These are phyloP conservation scores for Papilio helenus DNA, from an alignment of 1,140 invertebrate species.

Conservation along the genomic window DNA sequence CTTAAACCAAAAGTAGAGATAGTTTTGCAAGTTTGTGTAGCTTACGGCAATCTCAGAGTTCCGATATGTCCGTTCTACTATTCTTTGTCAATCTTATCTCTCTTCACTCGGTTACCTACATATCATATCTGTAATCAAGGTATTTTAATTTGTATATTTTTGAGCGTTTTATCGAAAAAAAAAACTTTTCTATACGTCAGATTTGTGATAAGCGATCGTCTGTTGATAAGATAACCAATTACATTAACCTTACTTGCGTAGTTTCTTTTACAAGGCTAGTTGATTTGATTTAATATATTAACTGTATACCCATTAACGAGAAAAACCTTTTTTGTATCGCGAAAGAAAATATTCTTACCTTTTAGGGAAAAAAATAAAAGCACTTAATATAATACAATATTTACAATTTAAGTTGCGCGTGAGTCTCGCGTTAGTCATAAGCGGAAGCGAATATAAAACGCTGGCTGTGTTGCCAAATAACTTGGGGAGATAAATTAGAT, in stretches of 20 bases:
- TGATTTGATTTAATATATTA: background rate
- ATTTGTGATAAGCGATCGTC: conserved; percentile 38
- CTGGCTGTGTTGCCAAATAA: too few relatives aligned
- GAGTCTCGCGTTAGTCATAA: too few relatives aligned
- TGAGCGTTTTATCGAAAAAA: conserved; percentile 39
- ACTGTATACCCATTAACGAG: background rate
- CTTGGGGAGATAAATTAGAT: too few relatives aligned
- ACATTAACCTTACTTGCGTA: conserved; percentile 17
- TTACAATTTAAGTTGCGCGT: too few relatives aligned
- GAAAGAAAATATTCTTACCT: background rate
- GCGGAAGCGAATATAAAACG: too few relatives aligned
- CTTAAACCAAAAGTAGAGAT: background rate
- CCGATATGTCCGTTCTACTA: background rate
- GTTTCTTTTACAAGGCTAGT: background rate
- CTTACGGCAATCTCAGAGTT: background rate
- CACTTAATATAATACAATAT: too few relatives aligned
- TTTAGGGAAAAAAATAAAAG: too few relatives aligned
- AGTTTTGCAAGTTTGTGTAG: background rate
- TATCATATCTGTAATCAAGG: conserved; percentile 41
- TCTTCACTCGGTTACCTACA: conserved; percentile 42
- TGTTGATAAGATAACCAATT: conserved; percentile 17
- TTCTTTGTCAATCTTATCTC: conserved; percentile 34
- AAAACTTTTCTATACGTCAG: conserved; percentile 29
- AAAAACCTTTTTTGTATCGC: background rate
- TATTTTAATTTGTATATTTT: conserved; percentile 48